Base-by-base conservation (phyloP, 2,797 vertebrate species). In the Typhlichthys subterraneus region DNA sequence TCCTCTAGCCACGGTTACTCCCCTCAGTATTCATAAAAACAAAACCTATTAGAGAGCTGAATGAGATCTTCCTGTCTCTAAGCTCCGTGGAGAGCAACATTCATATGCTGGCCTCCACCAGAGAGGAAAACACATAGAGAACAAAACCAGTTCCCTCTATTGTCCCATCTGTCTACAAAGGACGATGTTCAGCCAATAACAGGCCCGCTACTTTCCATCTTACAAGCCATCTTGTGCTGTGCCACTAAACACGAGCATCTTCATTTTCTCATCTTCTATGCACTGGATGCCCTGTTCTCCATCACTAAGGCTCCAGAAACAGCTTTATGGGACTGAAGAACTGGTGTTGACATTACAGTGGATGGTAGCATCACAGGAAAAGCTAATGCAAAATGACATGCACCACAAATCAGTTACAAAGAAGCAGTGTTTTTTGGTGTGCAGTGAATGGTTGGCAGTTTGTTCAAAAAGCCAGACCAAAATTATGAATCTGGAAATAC, bases 121-220 rank as follows among this genome's bases (percentile, higher is more conserved):
- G 76, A 87, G 79, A 84, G 65, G 75, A 67, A 80, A 83, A 75
- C 80, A 76, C 69, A 62, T 75, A 62, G 80, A 67, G 82, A 88
- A 85, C 65, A 78, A 80, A 87, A 83, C 72, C 72, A 67, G 62
- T 75, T 83, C 63, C 72, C 77, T 84, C 80, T 85, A 68, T 81
- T 73, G 69, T 87, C 78, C 90, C 90, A 90, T 93, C 90, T 93
- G 88, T 90, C 86, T 77, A 69, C 78, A 67, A 63, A 85, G 81
- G 77, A 86, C 76, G 76, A 53, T 79, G 65, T 70, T 79, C 85
- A 80, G 60, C 77, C 86, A 77, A 77, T 69, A 81, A 73, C 86
- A 58, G 72, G 64, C 72, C 66, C 46, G 68, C 72, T 75, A 74
- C 61, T 79, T 79, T 83, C 71, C 76, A 73, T 78, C 67, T 84